phyloP scores from a whole-genome alignment of 1,140 invertebrate species.

The Formica selysi region DNA sequence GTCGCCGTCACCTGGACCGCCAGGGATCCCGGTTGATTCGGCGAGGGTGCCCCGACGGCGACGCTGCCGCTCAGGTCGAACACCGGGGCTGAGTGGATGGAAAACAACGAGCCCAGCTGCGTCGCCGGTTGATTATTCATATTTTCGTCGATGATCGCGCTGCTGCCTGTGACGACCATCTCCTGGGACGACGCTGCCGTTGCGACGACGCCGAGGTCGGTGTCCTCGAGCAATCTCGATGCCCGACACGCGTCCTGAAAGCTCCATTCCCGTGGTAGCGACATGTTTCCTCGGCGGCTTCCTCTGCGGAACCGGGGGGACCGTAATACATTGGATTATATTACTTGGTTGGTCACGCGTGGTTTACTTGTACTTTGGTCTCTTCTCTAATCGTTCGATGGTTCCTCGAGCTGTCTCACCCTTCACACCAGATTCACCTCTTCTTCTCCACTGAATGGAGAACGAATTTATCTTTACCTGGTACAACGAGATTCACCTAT shows the following conservation, averaged over 20 bases:
- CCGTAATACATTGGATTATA: slow-evolving; percentile 86
- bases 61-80: slow-evolving; percentile 80
- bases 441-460: slow-evolving; percentile 14
- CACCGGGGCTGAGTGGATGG: slow-evolving; percentile 88
- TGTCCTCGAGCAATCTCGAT: slow-evolving; percentile 74
- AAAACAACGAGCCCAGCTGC: slow-evolving; percentile 86
- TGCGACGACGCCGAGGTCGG: slow-evolving; percentile 73
- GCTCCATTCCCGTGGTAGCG: slow-evolving; percentile 88
- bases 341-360: slow-evolving; percentile 75
- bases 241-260: slow-evolving; percentile 87
- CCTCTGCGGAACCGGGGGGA: slow-evolving; percentile 79
- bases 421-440: slow-evolving; percentile 39
- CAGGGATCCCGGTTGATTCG: slow-evolving; percentile 83
- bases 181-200: slow-evolving; percentile 81
- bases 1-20: slow-evolving; percentile 82
- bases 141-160: slow-evolving; percentile 81
- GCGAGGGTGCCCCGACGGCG: slow-evolving; percentile 75
- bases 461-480: background rate
- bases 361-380: slow-evolving; percentile 62
- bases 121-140: slow-evolving; percentile 80
- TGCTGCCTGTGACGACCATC: slow-evolving; percentile 75
- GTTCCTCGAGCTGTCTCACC: slow-evolving; percentile 47
- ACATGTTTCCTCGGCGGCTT: slow-evolving; percentile 85
- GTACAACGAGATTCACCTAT: background rate
- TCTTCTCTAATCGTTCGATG: background rate